Evolutionary conservation across 92 coral and sea anemone species (phyloP).

Genomic region (Umimayanthus kanabou): DNA sequence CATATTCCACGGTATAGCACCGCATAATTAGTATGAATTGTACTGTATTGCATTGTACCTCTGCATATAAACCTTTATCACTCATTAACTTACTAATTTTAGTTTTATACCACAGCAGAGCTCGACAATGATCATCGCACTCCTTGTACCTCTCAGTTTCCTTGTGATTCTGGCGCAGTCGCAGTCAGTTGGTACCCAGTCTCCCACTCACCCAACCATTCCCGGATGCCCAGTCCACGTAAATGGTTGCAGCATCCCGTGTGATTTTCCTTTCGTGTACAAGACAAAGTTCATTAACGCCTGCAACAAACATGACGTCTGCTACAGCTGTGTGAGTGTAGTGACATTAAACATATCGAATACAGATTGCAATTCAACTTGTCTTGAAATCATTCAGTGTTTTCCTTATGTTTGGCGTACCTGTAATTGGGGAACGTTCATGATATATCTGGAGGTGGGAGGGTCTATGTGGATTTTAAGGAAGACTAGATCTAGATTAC

Average conservation of each 20-base stretch:
- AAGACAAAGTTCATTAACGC: conserved; percentile 73
- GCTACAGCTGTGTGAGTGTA: conserved; percentile 78
- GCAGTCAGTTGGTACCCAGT: background rate
- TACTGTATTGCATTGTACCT: background rate
- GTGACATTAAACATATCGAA: too few species aligned
- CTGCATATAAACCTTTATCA: too few species aligned
- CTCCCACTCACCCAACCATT: background rate
- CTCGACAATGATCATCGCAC: conserved; percentile 6
- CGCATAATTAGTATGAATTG: too few species aligned
- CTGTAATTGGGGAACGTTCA: too few species aligned
- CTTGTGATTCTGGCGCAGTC: conserved; percentile 3
- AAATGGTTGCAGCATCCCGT: conserved; percentile 80
- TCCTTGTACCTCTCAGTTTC: conserved; percentile 11
- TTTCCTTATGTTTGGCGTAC: too few species aligned
- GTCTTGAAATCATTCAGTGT: too few species aligned
- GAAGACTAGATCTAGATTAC: background rate
- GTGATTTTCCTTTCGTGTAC: conserved; percentile 59
- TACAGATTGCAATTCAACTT: too few species aligned
- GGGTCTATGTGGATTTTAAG: background rate
- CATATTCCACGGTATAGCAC: too few species aligned
- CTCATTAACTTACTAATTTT: background rate
- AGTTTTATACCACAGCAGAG: background rate
- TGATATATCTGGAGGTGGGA: too few species aligned
- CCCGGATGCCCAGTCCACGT: conserved; percentile 54
- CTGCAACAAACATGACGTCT: conserved; percentile 91